Base-by-base conservation (phyloP, 37 sponge, comb jelly and placozoan genomes). In the Haliclona indistincta region DNA sequence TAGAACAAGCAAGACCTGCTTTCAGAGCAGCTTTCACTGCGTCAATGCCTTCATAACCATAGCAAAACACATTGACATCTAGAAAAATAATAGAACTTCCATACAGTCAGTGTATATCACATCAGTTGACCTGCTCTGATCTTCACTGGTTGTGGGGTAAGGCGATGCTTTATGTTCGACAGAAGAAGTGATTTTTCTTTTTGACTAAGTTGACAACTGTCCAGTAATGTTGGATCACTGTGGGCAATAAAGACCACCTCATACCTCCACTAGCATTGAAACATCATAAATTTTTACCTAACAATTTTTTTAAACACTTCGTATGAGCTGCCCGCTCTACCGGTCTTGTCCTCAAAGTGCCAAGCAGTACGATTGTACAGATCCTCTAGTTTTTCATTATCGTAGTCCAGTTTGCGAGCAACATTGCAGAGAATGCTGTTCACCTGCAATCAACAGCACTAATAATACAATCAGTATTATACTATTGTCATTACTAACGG, bases 21-120 rank as follows among this genome's bases (percentile, higher is more conserved):
- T 63, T 86, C 64, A 98, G 79, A 2, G 99, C 88, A 25, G 38
- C 58, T 67, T 94, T 98, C 22, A 98, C 93, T 49, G 99, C 99
- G 73, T 98, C 99, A 54, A 98, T 91, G 4, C 99, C 99, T 54
- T 98, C 99, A 55, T 98, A 98, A 23, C 86, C 88, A 67, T 98
- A 98, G 67, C 99, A 98, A 13, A 84, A 79, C 40, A 98, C 96
- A 49, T 98, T 96, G 8, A 98, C 68, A 38, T 91, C 96, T 86
- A 56, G 41, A 73, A 37, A 40, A 36, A 34, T 19, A 23, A 10
- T 13, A 72, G 17, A 4, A 10, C 15, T 8, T 22, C n/a, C n/a
- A n/a, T n/a, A n/a, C n/a, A n/a, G n/a, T n/a, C n/a, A n/a, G n/a
- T n/a, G n/a, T n/a, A n/a, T n/a, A n/a, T n/a, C 17, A 0, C 8